phyloP scores from a whole-genome alignment of 2,113 vertebrate genomes.

The Agapornis roseicollis region DNA sequence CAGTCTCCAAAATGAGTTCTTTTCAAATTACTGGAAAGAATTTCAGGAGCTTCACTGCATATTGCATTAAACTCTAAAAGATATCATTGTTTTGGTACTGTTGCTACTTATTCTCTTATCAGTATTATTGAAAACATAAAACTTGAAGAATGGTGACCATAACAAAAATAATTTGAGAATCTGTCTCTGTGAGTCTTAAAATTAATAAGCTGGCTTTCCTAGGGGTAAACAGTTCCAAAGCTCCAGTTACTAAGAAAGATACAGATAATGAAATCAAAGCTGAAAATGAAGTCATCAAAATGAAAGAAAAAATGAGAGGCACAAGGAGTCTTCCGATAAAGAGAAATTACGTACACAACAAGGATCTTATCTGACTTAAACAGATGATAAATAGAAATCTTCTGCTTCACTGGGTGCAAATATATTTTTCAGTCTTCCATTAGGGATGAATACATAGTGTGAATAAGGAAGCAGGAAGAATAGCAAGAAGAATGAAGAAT shows the following conservation, averaged over 20 bases:
- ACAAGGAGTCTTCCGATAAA: conserved; percentile 46
- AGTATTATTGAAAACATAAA: conserved; percentile 15
- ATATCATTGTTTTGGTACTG: background rate
- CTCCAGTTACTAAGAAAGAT: conserved; percentile 55
- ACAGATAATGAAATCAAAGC: conserved; percentile 58
- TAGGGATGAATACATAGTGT: background rate
- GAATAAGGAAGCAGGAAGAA: background rate
- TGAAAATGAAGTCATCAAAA: conserved; percentile 67
- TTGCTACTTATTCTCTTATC: background rate
- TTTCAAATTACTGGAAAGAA: background rate
- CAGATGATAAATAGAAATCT: conserved; percentile 48
- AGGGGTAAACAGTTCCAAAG: background rate
- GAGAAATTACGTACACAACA: conserved; percentile 7
- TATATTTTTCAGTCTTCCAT: background rate
- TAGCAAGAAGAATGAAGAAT: background rate
- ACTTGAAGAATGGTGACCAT: background rate
- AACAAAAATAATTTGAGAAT: conserved; percentile 24
- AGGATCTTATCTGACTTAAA: conserved; percentile 64
- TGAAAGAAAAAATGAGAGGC: conserved; percentile 42
- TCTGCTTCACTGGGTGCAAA: background rate
- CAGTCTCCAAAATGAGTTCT: background rate
- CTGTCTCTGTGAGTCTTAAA: background rate
- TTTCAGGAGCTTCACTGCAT: background rate
- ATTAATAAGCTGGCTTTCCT: conserved; percentile 22
- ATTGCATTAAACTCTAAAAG: background rate